Percentiles rank a stretch among this genome's conserved stretches.
Evolutionary conservation across 2,888 invertebrate genomes (phyloP).

Genomic region (Strigamia transsilvanica): DNA sequence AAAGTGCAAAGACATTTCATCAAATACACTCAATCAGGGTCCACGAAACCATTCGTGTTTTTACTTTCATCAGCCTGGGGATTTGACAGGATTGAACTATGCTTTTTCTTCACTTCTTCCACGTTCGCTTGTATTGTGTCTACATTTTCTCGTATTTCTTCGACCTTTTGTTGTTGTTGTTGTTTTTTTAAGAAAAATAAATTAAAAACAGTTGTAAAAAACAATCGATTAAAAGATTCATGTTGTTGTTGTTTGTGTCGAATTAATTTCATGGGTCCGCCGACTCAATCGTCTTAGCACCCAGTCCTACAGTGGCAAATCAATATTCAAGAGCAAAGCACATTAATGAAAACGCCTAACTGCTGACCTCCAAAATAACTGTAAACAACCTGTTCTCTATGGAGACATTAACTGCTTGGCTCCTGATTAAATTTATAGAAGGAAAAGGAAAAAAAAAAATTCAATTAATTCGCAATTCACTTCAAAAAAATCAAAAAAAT

Average conservation of each 20-base stretch:
- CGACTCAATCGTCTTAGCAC: slow-evolving; percentile 8
- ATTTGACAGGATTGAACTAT: slow-evolving; percentile 98
- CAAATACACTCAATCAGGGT: background rate
- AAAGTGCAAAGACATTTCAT: background rate
- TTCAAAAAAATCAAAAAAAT: too few relatives aligned
- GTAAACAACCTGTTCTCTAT: slow-evolving; percentile 21
- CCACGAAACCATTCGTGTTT: slow-evolving; percentile 67
- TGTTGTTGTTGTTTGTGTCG: background rate
- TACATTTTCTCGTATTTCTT: slow-evolving; percentile 99
- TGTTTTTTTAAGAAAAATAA: slow-evolving; percentile 58
- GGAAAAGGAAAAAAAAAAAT: background rate
- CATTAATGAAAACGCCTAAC: slow-evolving; percentile 25
- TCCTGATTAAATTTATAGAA: slow-evolving; percentile 19
- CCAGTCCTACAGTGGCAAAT: slow-evolving; percentile 7
- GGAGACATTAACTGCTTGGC: slow-evolving; percentile 7
- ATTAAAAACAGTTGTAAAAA: slow-evolving; percentile 59
- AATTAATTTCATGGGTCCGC: background rate
- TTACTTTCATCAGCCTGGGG: slow-evolving; percentile 99
- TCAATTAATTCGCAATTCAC: too few relatives aligned
- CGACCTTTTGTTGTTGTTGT: too few relatives aligned
- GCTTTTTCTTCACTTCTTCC: slow-evolving; percentile 99
- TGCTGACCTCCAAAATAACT: slow-evolving; percentile 22
- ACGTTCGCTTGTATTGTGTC: slow-evolving; percentile 99
- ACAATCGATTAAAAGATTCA: background rate
- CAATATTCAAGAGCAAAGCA: background rate